Conservation (phyloP, 1,140 invertebrate species). For the Orchestia grillus region DNA sequence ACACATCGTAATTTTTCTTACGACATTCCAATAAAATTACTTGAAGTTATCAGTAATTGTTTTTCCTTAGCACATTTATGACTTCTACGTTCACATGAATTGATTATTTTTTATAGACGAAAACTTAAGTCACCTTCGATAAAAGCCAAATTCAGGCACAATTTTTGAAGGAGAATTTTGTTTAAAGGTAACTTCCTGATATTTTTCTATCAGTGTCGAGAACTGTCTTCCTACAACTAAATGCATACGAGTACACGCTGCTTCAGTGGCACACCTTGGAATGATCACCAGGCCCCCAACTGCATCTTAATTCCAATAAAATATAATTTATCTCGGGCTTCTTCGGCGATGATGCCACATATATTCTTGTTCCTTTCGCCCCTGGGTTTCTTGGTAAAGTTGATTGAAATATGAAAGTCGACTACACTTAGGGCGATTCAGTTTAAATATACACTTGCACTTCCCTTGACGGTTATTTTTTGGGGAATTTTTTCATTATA, state of each 20-base stretch:
- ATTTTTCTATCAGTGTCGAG: background rate
- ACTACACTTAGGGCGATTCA: too few relatives aligned
- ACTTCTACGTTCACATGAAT: background rate
- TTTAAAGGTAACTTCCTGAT: background rate
- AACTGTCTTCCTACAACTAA: background rate
- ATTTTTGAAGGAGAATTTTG: background rate
- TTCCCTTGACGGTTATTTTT: too few relatives aligned
- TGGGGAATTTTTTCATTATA: too few relatives aligned
- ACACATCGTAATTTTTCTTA: too few relatives aligned
- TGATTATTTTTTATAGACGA: background rate
- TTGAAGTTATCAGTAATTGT: background rate
- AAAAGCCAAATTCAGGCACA: background rate
- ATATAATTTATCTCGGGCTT: background rate
- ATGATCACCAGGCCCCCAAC: too few relatives aligned
- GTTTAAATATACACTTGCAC: too few relatives aligned
- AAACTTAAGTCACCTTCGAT: background rate
- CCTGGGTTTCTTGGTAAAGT: too few relatives aligned
- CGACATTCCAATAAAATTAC: too few relatives aligned
- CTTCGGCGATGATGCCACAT: background rate
- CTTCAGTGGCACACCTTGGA: too few relatives aligned
- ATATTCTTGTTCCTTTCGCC: background rate
- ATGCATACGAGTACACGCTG: too few relatives aligned
- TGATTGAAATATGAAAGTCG: too few relatives aligned
- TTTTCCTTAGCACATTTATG: background rate
- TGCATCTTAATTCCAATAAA: background rate